Evolutionary conservation across 2,797 vertebrate genomes (phyloP).

Genomic region (Sebastes vulpes): DNA sequence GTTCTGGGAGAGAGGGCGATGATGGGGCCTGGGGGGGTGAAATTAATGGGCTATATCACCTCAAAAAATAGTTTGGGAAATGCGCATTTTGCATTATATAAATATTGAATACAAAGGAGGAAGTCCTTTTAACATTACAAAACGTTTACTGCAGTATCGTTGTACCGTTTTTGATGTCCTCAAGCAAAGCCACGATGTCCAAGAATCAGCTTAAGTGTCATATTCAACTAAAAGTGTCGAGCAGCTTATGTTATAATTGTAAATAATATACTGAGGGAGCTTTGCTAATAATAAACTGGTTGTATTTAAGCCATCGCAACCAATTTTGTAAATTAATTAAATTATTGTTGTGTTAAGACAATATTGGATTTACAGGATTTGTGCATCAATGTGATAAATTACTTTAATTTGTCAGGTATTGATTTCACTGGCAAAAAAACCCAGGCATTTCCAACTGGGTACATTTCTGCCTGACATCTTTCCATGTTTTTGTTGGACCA

Average conservation of each 20-base stretch:
- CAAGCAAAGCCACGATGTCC: background rate
- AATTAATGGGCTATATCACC: slow-evolving; percentile 14
- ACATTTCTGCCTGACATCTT: background rate
- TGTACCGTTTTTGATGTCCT: background rate
- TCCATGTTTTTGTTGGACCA: background rate
- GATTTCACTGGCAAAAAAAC: background rate
- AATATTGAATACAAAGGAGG: background rate
- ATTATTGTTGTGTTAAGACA: background rate
- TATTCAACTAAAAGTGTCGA: background rate
- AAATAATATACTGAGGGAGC: background rate
- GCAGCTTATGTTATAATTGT: background rate
- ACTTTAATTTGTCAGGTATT: background rate
- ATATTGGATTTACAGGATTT: background rate
- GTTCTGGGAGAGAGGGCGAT: slow-evolving; percentile 2
- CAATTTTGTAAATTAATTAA: background rate
- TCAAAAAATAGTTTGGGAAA: slow-evolving; percentile 1
- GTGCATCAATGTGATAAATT: background rate
- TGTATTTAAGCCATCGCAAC: background rate
- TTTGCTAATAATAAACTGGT: background rate
- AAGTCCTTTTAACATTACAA: background rate
- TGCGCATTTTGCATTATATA: background rate
- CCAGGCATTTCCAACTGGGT: background rate
- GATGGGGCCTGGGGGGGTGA: background rate
- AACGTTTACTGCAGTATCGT: background rate
- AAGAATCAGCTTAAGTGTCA: background rate